A percentile compares a stretch with the other conserved stretches of the same genome.
Evolutionary conservation across 2,113 vertebrate genomes (phyloP).

Genomic region (Forbesichthys papilliferus): DNA sequence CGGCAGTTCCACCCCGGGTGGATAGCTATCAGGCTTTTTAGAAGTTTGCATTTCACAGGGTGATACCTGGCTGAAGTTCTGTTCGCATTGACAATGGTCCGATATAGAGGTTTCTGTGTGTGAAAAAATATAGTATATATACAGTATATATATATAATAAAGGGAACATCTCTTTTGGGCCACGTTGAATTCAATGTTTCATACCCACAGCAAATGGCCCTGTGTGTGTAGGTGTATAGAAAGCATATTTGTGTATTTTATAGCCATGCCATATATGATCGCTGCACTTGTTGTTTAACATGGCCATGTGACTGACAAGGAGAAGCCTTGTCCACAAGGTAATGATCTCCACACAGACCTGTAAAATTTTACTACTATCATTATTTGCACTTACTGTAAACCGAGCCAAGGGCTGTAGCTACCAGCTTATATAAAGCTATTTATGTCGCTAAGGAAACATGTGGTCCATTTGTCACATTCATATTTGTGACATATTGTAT

Average conservation of each 20-base stretch:
- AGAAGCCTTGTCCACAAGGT: slow-evolving; percentile 45
- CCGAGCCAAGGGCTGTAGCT: slow-evolving; percentile 40
- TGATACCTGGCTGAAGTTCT: slow-evolving; percentile 1
- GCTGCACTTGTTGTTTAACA: slow-evolving; percentile 59
- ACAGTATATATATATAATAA: neutral
- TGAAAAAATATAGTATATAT: neutral
- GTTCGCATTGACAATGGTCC: neutral
- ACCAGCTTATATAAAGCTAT: slow-evolving; percentile 37
- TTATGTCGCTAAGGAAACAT: slow-evolving; percentile 51
- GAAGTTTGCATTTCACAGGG: slow-evolving; percentile 27
- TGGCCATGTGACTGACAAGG: slow-evolving; percentile 54
- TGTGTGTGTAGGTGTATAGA: slow-evolving; percentile 3
- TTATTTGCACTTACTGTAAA: slow-evolving; percentile 68
- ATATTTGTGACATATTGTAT: neutral
- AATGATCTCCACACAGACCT: slow-evolving; percentile 68
- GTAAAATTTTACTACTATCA: slow-evolving; percentile 74
- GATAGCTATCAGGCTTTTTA: slow-evolving; percentile 43
- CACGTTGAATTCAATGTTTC: neutral
- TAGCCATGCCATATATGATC: slow-evolving; percentile 50
- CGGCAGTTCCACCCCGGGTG: slow-evolving; percentile 34
- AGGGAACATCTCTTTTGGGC: neutral
- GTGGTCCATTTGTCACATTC: slow-evolving; percentile 27
- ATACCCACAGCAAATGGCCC: neutral
- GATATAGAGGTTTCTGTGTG: neutral
- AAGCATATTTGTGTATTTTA: slow-evolving; percentile 43